phyloP scores from a whole-genome alignment of 2,797 vertebrate genomes.

The Luscinia megarhynchos region DNA sequence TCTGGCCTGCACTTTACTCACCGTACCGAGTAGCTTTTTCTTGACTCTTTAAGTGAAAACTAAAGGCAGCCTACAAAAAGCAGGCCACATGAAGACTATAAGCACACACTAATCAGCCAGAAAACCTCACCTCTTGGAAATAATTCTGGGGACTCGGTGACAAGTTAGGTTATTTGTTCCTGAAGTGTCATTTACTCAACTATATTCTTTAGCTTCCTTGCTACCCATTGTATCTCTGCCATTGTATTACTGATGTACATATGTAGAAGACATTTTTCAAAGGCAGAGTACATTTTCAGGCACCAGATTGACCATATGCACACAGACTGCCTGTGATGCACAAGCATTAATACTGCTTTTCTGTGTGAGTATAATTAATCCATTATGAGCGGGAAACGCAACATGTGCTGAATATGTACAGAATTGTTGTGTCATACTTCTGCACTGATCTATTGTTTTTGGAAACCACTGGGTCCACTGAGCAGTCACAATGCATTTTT shows the following conservation, averaged over 20 bases:
- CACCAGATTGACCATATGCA: not conserved
- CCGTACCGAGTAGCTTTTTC: not conserved
- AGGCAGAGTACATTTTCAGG: not conserved
- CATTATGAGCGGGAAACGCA: constrained; percentile 4
- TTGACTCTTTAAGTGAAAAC: not conserved
- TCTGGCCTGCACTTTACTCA: not conserved
- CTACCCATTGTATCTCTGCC: not conserved
- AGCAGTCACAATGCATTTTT: not conserved
- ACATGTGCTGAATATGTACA: constrained; percentile 10
- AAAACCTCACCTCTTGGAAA: not conserved
- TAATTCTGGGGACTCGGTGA: not conserved
- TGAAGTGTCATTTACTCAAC: not conserved
- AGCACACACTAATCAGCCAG: not conserved
- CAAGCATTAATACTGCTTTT: not conserved
- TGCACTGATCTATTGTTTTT: constrained; percentile 48
- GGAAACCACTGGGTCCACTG: constrained; percentile 12
- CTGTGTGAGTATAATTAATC: constrained; percentile 16
- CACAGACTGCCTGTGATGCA: not conserved
- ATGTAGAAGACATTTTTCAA: not conserved
- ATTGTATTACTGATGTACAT: not conserved
- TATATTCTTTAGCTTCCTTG: not conserved
- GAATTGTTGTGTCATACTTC: constrained; percentile 15
- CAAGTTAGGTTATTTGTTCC: not conserved
- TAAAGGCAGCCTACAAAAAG: not conserved
- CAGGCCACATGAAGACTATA: not conserved